phyloP scores from a whole-genome alignment of 2,888 invertebrate species.

The Melolontha melolontha region DNA sequence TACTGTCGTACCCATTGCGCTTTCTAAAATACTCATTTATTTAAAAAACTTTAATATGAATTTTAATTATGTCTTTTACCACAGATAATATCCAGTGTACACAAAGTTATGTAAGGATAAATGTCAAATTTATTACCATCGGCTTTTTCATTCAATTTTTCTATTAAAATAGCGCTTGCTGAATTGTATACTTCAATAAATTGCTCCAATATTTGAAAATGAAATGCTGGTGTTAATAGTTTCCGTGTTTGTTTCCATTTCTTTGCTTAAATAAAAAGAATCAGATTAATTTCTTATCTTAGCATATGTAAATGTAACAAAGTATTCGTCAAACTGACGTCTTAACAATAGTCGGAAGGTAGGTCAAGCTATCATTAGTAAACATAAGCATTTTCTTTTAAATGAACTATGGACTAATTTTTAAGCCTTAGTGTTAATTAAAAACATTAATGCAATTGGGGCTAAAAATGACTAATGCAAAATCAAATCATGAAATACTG shows the following conservation, averaged over 20 bases:
- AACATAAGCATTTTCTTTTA: too few relatives aligned
- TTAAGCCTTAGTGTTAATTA: too few relatives aligned
- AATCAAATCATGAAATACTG: too few relatives aligned
- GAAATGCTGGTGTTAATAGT: slow-evolving; percentile 66
- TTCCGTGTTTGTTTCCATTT: slow-evolving; percentile 65
- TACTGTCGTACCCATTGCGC: slow-evolving; percentile 85
- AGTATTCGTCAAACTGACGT: neutral
- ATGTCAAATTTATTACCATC: slow-evolving; percentile 67
- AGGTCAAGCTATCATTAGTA: too few relatives aligned
- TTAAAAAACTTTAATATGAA: slow-evolving; percentile 72
- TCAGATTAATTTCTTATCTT: neutral
- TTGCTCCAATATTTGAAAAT: slow-evolving; percentile 64
- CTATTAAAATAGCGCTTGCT: slow-evolving; percentile 68
- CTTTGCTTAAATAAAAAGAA: slow-evolving; percentile 55
- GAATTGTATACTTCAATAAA: slow-evolving; percentile 62
- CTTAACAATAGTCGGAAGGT: too few relatives aligned
- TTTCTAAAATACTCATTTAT: slow-evolving; percentile 69
- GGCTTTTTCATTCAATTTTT: slow-evolving; percentile 65
- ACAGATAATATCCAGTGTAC: slow-evolving; percentile 72
- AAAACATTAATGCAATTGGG: too few relatives aligned
- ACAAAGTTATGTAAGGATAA: slow-evolving; percentile 72
- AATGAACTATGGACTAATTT: too few relatives aligned
- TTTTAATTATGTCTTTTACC: slow-evolving; percentile 61
- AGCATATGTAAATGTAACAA: neutral
- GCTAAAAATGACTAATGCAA: too few relatives aligned